Conservation (phyloP, 2,113 vertebrate genomes). For the Otis tarda region DNA sequence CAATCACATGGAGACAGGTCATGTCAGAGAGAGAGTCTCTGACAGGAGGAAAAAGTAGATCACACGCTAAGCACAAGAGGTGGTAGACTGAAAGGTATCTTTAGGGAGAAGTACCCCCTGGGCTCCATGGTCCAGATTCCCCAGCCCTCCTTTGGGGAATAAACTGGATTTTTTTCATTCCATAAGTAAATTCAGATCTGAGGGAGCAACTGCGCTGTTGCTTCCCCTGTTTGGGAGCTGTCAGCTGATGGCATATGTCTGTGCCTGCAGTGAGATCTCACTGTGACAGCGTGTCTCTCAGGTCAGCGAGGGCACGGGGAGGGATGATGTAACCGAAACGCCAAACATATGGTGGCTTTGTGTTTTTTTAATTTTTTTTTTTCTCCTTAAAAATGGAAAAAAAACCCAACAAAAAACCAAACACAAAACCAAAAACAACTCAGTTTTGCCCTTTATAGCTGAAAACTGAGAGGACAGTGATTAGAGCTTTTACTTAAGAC, state of each 20-base stretch:
- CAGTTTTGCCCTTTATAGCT: background rate
- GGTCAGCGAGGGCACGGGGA: accelerated
- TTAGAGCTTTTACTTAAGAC: background rate
- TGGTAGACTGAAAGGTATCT: background rate
- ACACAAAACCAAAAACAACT: background rate
- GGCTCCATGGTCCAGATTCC: background rate
- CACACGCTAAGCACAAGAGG: background rate
- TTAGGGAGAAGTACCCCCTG: background rate
- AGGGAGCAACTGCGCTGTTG: background rate
- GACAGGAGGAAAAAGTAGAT: background rate
- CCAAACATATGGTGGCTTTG: background rate
- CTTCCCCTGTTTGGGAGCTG: background rate
- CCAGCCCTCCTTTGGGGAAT: background rate
- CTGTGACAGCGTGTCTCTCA: background rate
- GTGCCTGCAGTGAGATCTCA: background rate
- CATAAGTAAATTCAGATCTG: background rate
- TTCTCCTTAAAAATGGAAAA: background rate
- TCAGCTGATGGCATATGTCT: background rate
- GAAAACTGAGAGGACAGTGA: background rate
- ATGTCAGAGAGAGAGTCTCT: background rate
- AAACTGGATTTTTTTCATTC: background rate
- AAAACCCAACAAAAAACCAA: background rate
- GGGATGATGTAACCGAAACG: background rate
- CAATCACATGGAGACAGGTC: background rate
- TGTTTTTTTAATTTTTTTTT: background rate